Evolutionary conservation across 2,113 vertebrate species (phyloP), one percentile per base, ranked within the genome.

Genomic region (Hypomesus transpacificus): DNA sequence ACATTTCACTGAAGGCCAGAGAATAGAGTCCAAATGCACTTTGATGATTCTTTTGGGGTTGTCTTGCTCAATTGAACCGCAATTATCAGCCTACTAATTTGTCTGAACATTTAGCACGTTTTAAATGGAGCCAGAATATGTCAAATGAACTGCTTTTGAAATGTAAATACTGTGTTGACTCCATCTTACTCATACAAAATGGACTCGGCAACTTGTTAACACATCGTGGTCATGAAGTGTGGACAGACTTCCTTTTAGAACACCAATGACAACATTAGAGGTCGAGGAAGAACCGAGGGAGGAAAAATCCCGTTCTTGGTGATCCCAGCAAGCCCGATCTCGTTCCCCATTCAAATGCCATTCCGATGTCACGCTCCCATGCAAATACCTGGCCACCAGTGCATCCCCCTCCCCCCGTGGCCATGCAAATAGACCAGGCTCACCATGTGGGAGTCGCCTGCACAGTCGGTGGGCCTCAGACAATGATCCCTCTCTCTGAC

Each of bases 361-460:
- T 18, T 18, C 17, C 34, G 26, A 64, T 21, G 63, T 20, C 39
- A 16, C 39, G 31, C 34, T 65, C 2, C 3, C 31, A 65, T 65
- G 63, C 63, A 65, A 65, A 50, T 65, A 65, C 63, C 63, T 65
- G 39, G n/a, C 11, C n/a, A 22, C 39, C 63, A 65, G n/a, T 20
- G n/a, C 39, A 13, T 18, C 61, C 60, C 60, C 59, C 59, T 17
- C 24, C 21, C 39, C 63, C 63, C 18, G 20, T 11, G 3, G 39
- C 20, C 34, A 50, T 65, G 63, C 63, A 65, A 65, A 65, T 50
- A 6, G 8, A 39, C 31, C 39, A 50, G 34, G 63, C n/a, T 50
- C 18, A 0, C 11, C 8, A 14, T 51, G 18, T 51, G 26, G n/a
- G 63, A 22, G 63, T 21, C 2, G 20, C 20, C 16, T 3, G 63